A percentile compares a stretch with the other conserved stretches of the same genome.
Evolutionary conservation across 1,140 invertebrate genomes (phyloP).

Genomic region (Papilio xuthus): DNA sequence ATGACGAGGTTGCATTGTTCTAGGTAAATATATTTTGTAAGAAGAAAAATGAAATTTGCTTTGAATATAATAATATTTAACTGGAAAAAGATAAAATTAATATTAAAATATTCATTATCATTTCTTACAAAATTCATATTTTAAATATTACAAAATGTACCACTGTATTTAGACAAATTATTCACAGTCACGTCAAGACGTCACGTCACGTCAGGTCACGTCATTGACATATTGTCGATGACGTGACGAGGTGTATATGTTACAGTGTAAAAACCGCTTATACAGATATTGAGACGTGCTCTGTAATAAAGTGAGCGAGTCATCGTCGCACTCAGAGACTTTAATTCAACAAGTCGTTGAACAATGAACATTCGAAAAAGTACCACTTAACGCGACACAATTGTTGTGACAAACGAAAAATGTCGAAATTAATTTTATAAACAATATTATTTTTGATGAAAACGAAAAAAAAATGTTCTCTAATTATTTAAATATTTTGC

Average conservation of each 20-base stretch:
- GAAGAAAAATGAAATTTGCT: not conserved
- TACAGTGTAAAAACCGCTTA: not conserved
- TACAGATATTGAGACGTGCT: not conserved
- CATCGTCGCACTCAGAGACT: not conserved
- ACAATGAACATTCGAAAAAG: not conserved
- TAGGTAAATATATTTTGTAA: not conserved
- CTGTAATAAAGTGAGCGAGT: not conserved
- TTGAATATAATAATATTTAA: not conserved
- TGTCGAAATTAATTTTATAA: not conserved
- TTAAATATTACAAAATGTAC: not conserved
- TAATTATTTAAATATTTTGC: too few species aligned
- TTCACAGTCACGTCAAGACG: not conserved
- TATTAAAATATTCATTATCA: too few species aligned
- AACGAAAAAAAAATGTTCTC: not conserved
- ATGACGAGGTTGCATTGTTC: not conserved
- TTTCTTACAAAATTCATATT: not conserved
- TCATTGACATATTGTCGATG: not conserved
- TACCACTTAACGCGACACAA: not conserved
- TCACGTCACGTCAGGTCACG: not conserved
- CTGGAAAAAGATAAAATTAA: not conserved
- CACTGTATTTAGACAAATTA: not conserved
- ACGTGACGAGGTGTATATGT: not conserved
- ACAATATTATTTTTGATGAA: not conserved
- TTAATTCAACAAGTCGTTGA: slow-evolving; percentile 2
- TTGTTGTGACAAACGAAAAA: not conserved